Conservation (phyloP, 2,113 vertebrate species). For the Nothocercus julius region DNA sequence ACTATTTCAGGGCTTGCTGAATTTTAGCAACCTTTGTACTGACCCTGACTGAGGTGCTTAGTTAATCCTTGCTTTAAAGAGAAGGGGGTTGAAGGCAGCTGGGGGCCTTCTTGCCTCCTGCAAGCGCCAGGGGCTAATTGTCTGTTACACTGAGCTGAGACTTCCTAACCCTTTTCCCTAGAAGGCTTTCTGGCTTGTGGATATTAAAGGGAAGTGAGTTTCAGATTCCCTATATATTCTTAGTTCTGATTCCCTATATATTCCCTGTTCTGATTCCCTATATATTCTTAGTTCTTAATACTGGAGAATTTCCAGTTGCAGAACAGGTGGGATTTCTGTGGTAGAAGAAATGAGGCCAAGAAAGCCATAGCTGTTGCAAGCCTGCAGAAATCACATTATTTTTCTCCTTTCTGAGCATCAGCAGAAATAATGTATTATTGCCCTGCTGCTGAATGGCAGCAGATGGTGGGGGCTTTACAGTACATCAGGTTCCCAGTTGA, state of each 20-base stretch:
- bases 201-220: not conserved
- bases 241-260: not conserved
- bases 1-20: not conserved
- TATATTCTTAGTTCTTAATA: not conserved
- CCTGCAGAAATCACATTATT: not conserved
- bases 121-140: not conserved
- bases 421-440: constrained; percentile 13
- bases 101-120: not conserved
- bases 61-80: not conserved
- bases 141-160: not conserved
- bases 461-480: constrained; percentile 19
- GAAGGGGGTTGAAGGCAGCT: not conserved
- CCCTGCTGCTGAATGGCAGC: not conserved
- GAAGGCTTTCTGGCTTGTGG: not conserved
- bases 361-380: not conserved
- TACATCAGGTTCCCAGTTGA: not conserved
- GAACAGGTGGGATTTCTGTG: not conserved
- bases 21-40: not conserved
- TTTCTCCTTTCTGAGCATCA: constrained; percentile 9
- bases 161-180: not conserved
- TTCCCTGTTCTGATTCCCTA: not conserved
- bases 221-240: not conserved
- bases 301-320: not conserved
- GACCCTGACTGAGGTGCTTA: not conserved
- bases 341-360: not conserved